Base-by-base conservation (phyloP, 2,888 invertebrate species). In the Trissolcus japonicus region DNA sequence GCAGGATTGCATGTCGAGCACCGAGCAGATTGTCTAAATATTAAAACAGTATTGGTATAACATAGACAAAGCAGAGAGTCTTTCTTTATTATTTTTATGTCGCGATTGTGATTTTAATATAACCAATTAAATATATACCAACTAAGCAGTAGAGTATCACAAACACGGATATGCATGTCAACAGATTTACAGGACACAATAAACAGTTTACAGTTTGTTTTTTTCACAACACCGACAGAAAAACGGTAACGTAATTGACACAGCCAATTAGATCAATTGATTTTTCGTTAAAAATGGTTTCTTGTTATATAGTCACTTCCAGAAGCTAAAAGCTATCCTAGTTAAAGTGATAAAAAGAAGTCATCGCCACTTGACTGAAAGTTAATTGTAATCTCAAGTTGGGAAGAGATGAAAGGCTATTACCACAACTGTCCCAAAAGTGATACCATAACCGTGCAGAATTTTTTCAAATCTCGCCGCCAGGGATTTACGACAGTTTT, bases 11-110 rank as follows among this genome's bases (percentile, higher is more conserved):
- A 67, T 62, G 71, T 76, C 72, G 76, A 76, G 67, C 76, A 76
- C 76, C 71, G 76, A 76, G 76, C 71, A 72, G 67, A 71, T 71
- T 71, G 71, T 61, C 66, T 66, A 71, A 76, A 66, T 48, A 71
- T 57, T 72, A 50, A 48, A 48, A 59, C 54, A 60, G 46, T 50
- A 14, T 41, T 13, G 63, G 50, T 51, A 56, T 68, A 65, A 60
- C 76, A 69, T 65, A 60, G 60, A 76, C 69, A 65, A 76, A 76
- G 76, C 76, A 66, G 57, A 62, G 56, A 66, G 59, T 71, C 62
- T 66, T 62, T 48, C 41, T 50, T 51, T 41, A 29, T 35, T n/a
- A 41, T 61, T 43, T 50, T 57, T 48, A 9, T 46, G 35, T 9
- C 16, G n/a, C 46, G 16, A 14, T 14, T 46, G 16, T 16, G 14